Evolutionary conservation across 2,113 vertebrate species (phyloP), one percentile per base, ranked within the genome.

Genomic region (Galemys pyrenaicus): DNA sequence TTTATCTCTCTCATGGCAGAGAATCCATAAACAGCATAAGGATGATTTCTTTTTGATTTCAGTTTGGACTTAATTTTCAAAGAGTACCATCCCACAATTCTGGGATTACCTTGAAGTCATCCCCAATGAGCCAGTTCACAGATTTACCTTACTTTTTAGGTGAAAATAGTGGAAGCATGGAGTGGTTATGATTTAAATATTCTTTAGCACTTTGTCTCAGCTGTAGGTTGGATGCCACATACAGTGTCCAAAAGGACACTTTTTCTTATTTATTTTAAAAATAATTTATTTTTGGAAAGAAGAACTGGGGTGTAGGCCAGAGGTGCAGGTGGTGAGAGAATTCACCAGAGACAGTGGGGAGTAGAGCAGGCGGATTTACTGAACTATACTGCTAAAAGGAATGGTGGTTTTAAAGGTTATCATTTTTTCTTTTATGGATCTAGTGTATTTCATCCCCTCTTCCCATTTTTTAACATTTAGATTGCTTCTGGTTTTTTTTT

Each of bases 31-130:
- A 56, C 15, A 92, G 22, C 17, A 20, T 60, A 41, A 49, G 60
- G 15, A 65, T 89, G 71, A 30, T 20, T 89, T 82, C 51, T 17
- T 73, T 92, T 44, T 95, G 11, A 87, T 75, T 92, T 92, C n/a
- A 71, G 22, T 92, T 62, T 54, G 5, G 1, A 74, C 3, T 5
- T 56, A 49, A 44, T 82, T 91, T 86, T 91, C 46, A 73, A n/a
- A 81, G 28, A 82, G 15, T 79, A 49, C 13, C 24, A 83, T 84
- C n/a, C 94, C n/a, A 92, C 30, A 79, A 92, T 85, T 84, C 30
- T 83, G 28, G 58, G 32, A 35, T 75, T 91, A 73, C 13, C 17
- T 67, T 87, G 35, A 74, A 64, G 17, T 92, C 71, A 85, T 70
- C 32, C 4, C 22, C 67, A 77, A 44, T 32, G 54, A 87, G 20